Evolutionary conservation across 2,888 invertebrate species (phyloP), one percentile per base, ranked within the genome.

Genomic region (Empis stercorea): DNA sequence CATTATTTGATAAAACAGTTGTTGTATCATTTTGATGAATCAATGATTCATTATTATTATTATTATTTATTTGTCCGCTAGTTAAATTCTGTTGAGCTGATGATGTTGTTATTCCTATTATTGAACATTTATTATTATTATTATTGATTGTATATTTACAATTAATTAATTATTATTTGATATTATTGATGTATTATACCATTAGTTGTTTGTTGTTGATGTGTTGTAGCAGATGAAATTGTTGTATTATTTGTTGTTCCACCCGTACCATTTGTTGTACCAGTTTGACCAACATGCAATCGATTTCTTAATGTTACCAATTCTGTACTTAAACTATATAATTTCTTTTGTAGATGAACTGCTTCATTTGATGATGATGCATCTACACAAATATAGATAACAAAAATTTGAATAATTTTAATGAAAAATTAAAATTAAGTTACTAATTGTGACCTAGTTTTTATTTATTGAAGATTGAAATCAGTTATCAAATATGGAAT

Each of bases 301-400:
- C 88, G 81, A 73, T 89, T 91, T 59, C 92, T 78, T 66, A 93
- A 78, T 57, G 91, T 91, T 65, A 91, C 88, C 75, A 93, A 75
- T 75, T 92, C 91, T 57, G 89, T 85, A 73, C 88, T 88, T 56
- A 93, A 77, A 70, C 86, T 91, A 64, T 88, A 84, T 64, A 92
- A 76, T 58, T 89, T 82, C 70, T 91, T 91, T 74, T 92, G 89
- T 64, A 92, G 75, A 69, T 91, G 91, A 61, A 89, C 91, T 58
- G 91, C 91, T 76, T 92, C 92, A 76, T 89, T 91, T 60, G 89
- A 89, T 54, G 89, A 91, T 60, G 91, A 88, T 60, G 91, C 91
- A 85, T 92, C 92, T 92, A 76, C 2, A n/a, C n/a, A n/a, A n/a
- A n/a, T n/a, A n/a, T n/a, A n/a, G n/a, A n/a, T n/a, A 73, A 72